These are phyloP conservation scores for Steinernema scapterisci DNA, from an alignment of 2,888 invertebrate genomes.

Conservation along the genomic window DNA sequence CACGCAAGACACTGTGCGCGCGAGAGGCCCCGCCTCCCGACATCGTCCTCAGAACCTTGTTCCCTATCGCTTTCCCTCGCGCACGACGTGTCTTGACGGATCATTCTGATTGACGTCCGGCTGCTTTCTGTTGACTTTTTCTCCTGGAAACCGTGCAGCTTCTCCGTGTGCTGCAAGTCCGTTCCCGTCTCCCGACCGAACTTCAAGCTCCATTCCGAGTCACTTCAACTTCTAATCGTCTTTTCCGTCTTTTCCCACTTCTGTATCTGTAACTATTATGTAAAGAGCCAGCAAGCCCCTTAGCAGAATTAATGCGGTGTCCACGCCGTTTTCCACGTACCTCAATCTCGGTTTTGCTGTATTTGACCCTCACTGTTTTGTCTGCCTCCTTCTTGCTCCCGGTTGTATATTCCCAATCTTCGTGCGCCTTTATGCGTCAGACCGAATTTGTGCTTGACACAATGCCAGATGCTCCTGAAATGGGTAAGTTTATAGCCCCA, in stretches of 20 bases:
- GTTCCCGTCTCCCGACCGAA: not conserved
- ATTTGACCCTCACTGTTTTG: not conserved
- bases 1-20: slow-evolving; percentile 4
- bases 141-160: not conserved
- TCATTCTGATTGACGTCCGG: slow-evolving; percentile 19
- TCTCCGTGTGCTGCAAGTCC: not conserved
- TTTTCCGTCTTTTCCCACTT: not conserved
- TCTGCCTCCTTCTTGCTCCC: not conserved
- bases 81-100: slow-evolving; percentile 17
- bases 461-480: slow-evolving; percentile 38
- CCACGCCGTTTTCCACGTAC: not conserved
- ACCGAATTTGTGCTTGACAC: slow-evolving; percentile 35
- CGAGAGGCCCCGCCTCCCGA: not conserved
- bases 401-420: slow-evolving; percentile 36
- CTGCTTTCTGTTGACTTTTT: slow-evolving; percentile 29
- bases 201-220: not conserved
- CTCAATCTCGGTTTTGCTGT: not conserved
- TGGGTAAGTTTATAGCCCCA: slow-evolving; percentile 31
- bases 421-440: slow-evolving; percentile 39
- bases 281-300: not conserved
- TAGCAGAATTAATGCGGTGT: not conserved
- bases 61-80: not conserved
- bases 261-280: not conserved
- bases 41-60: slow-evolving; percentile 3
- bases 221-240: not conserved